These are phyloP conservation scores for Progne subis DNA, from an alignment of 2,113 vertebrate species.

Conservation along the genomic window DNA sequence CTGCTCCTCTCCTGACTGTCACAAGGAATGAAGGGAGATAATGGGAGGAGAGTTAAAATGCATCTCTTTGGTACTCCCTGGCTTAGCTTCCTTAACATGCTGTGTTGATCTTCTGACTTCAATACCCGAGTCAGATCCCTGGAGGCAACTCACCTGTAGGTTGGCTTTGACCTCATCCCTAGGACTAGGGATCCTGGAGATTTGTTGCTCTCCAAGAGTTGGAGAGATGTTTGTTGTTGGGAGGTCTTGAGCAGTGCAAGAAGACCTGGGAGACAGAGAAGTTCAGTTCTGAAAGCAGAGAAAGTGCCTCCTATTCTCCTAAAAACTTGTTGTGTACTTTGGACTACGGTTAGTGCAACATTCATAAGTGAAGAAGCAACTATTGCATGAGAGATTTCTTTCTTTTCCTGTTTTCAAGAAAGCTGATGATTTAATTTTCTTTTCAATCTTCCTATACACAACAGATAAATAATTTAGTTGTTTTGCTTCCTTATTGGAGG, in stretches of 20 bases:
- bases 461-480: constrained; percentile 48
- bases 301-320: background rate
- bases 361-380: background rate
- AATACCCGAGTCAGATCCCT: background rate
- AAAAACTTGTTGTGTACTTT: background rate
- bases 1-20: background rate
- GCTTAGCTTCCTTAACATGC: background rate
- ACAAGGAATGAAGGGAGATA: background rate
- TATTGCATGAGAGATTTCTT: background rate
- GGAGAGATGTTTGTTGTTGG: background rate
- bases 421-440: constrained; percentile 48
- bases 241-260: fast-evolving
- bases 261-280: background rate
- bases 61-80: background rate
- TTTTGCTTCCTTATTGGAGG: constrained; percentile 22
- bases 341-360: background rate
- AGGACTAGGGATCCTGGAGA: background rate
- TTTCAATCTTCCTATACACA: background rate
- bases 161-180: background rate
- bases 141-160: background rate
- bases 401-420: constrained; percentile 14
- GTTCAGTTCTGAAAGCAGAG: background rate
- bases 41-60: background rate
- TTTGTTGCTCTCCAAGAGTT: background rate
- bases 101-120: background rate